Evolutionary conservation across 2,113 vertebrate genomes (phyloP).

Genomic region (Nicator chloris): DNA sequence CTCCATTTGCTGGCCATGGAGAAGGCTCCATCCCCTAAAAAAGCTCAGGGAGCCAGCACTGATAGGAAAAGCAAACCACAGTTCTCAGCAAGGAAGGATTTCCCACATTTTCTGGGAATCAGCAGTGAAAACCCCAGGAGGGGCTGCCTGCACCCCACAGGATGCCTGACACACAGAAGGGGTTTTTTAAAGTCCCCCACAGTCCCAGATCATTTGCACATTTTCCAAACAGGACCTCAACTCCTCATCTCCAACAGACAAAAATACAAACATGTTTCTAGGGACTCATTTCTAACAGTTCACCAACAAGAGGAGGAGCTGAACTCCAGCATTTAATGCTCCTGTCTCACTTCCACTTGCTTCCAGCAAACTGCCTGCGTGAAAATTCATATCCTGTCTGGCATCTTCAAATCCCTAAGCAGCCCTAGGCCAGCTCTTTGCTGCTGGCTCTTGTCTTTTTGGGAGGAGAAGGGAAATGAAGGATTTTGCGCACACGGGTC

Average conservation of each 20-base stretch:
- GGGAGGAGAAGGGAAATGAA: background rate
- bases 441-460: background rate
- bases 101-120: background rate
- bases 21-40: background rate
- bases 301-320: background rate
- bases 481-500: fast-evolving
- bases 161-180: background rate
- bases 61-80: background rate
- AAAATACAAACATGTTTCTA: background rate
- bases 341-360: background rate
- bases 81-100: background rate
- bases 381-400: slow-evolving; percentile 38
- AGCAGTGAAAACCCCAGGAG: background rate
- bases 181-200: background rate
- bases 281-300: background rate
- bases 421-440: background rate
- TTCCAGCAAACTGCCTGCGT: background rate
- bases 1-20: background rate
- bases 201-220: background rate
- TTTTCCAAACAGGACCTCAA: background rate
- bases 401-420: background rate
- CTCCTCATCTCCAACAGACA: background rate
- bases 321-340: background rate
- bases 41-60: background rate
- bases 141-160: background rate